These are phyloP conservation scores for Argyra leucocephala DNA, from an alignment of 2,888 invertebrate species.

Conservation along the genomic window DNA sequence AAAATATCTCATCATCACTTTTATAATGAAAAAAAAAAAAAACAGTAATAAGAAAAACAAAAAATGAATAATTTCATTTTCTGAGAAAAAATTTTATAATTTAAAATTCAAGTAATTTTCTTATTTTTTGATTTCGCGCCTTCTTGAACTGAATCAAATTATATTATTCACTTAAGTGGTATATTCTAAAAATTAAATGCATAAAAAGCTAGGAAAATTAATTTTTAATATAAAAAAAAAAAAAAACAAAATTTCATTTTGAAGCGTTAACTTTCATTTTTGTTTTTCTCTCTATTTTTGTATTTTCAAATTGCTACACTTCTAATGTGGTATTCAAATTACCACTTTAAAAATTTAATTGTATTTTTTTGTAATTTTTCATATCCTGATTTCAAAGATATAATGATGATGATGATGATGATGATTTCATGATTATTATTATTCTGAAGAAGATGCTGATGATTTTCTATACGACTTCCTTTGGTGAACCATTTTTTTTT, in stretches of 20 bases:
- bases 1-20: too few species aligned
- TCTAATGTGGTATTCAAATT: conserved; percentile 3
- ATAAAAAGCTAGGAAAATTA: neutral
- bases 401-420: neutral
- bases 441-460: neutral
- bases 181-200: neutral
- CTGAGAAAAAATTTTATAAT: neutral
- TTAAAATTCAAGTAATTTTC: neutral
- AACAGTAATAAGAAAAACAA: neutral
- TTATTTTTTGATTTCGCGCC: neutral
- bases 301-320: neutral
- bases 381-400: neutral
- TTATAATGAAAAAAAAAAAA: neutral
- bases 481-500: neutral
- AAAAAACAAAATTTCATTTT: neutral
- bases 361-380: neutral
- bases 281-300: neutral
- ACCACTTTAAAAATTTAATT: conserved; percentile 6
- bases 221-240: neutral
- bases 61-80: neutral
- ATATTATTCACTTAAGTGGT: neutral
- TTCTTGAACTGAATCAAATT: neutral
- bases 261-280: neutral
- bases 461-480: neutral
- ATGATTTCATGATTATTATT: neutral